These are phyloP conservation scores for Cordylochernes scorpioides DNA, from an alignment of 2,888 invertebrate species.

Conservation along the genomic window DNA sequence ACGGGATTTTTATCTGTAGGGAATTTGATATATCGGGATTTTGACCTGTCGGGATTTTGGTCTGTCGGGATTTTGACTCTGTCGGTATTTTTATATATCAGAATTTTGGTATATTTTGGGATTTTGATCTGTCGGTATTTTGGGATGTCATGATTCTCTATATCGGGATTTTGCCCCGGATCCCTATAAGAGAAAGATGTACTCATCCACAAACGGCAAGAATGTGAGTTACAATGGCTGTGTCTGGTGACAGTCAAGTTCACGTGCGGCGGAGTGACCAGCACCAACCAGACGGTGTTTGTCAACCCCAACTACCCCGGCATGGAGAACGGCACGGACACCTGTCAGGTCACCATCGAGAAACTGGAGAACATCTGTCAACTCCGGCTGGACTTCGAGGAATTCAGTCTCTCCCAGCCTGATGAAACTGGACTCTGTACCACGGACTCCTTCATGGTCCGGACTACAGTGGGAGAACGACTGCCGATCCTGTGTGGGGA, in stretches of 20 bases:
- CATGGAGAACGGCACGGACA: slow-evolving; percentile 47
- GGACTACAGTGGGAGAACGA: slow-evolving; percentile 15
- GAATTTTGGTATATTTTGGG: no score
- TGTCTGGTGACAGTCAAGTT: slow-evolving; percentile 34
- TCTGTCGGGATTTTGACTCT: no score
- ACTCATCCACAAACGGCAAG: background rate
- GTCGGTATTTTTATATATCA: no score
- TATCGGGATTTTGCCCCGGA: no score
- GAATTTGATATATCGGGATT: no score
- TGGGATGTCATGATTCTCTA: no score
- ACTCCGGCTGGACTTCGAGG: slow-evolving; percentile 44
- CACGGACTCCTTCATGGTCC: slow-evolving; percentile 46
- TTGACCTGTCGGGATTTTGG: no score
- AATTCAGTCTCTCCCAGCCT: slow-evolving; percentile 28
- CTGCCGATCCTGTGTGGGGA: slow-evolving; percentile 50
- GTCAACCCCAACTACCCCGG: slow-evolving; percentile 36
- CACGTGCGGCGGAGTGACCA: slow-evolving; percentile 20
- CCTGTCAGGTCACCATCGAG: slow-evolving; percentile 52
- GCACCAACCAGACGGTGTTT: slow-evolving; percentile 11
- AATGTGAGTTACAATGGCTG: background rate
- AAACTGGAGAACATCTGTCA: slow-evolving; percentile 60
- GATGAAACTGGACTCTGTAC: slow-evolving; percentile 35
- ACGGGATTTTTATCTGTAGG: no score
- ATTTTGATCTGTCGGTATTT: no score
- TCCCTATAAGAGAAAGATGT: no score